Evolutionary conservation across 2,797 vertebrate genomes (phyloP), one percentile per base, ranked within the genome.

Genomic region (Cuniculus paca): DNA sequence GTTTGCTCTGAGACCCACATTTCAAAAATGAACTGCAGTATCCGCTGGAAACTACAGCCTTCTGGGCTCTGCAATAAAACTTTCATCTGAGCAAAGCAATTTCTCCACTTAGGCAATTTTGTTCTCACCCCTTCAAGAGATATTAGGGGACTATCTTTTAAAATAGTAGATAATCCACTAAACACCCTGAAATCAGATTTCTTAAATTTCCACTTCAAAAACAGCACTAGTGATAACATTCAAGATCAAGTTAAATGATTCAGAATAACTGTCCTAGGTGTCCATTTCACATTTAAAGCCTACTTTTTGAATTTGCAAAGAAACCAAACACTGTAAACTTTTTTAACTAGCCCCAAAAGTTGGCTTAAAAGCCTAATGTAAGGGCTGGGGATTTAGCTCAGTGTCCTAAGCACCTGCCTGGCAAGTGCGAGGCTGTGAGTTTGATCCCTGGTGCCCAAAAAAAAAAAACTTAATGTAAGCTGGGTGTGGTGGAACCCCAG

Each of bases 71-170:
- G 31, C 65, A 78, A 91, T 96, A 92, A 95, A 96, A 94, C 84
- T 78, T 77, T 52, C 85, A 56, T 94, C 88, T 36, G 28, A 91
- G 61, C 68, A 88, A 88, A 93, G 85, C 63, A 65, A 80, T 96
- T 91, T 95, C 93, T 94, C 92, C 58, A 90, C 75, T 94, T 80
- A 68, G 78, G 78, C 78, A 84, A 72, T 90, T 96, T 96, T 94
- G 88, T 96, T 95, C 87, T 65, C 9, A 28, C 52, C 36, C 56
- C 28, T 87, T 79, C 75, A 74, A 60, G 58, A 94, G 77, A 60
- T 45, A 31, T 58, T 63, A 85, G 50, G 84, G 91, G 31, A 88
- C 39, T 80, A 12, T 68, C 31, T 77, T 95, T 79, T 84, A 91
- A 92, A 93, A 85, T 6, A 89, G 42, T n/a, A 95, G 54, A 86